These are phyloP conservation scores for Papilio elwesi DNA, from an alignment of 2,888 invertebrate species.

Conservation along the genomic window DNA sequence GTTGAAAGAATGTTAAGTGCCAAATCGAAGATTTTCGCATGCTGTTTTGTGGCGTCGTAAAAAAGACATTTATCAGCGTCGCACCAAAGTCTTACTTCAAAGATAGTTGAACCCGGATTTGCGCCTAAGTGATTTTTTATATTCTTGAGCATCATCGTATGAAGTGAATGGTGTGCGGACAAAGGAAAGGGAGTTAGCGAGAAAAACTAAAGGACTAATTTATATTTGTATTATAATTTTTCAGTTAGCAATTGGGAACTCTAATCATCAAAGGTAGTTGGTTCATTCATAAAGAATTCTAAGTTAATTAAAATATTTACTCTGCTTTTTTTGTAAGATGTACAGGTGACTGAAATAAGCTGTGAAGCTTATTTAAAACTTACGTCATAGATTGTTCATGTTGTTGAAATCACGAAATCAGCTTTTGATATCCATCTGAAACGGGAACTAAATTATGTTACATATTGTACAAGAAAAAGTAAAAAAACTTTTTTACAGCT, in stretches of 20 bases:
- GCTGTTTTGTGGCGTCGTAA: conserved; percentile 19
- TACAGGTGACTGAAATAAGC: no score
- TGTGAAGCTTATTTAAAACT: no score
- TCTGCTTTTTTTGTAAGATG: no score
- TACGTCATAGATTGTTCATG: no score
- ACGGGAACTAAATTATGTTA: not conserved
- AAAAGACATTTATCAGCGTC: conserved; percentile 23
- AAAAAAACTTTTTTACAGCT: not conserved
- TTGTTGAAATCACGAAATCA: no score
- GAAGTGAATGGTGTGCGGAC: conserved; percentile 13
- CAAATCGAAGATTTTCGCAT: conserved; percentile 19
- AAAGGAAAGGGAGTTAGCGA: conserved; percentile 6
- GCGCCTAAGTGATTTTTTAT: conserved; percentile 39
- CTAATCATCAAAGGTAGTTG: not conserved
- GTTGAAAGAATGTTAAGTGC: conserved; percentile 2
- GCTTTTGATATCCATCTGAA: no score
- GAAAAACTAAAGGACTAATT: conserved; percentile 5
- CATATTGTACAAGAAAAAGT: not conserved
- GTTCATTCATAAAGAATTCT: no score
- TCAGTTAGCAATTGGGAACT: not conserved
- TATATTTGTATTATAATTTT: not conserved
- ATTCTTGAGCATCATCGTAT: conserved; percentile 23
- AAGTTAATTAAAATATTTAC: no score
- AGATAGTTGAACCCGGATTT: conserved; percentile 31
- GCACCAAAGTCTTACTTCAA: conserved; percentile 15